Conservation (phyloP, 2,888 invertebrate species). For the Ennomos quercinarius region DNA sequence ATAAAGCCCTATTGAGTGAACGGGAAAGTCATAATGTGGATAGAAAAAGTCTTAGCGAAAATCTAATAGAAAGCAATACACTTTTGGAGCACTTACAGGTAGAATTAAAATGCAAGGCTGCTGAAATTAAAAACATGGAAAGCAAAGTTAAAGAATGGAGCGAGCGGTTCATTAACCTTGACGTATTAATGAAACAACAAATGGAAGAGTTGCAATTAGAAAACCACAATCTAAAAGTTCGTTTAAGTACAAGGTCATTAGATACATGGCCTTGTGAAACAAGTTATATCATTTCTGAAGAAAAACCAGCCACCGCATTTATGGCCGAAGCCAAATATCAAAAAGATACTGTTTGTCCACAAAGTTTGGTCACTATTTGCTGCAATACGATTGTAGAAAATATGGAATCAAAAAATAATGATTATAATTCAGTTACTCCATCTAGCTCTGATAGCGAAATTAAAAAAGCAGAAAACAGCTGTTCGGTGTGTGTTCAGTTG, state of each 20-base stretch:
- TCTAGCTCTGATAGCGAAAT: conserved; percentile 43
- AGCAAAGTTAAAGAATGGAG: conserved; percentile 57
- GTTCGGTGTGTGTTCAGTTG: conserved; percentile 49
- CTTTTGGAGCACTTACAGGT: conserved; percentile 53
- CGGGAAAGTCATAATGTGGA: conserved; percentile 19
- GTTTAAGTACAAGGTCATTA: conserved; percentile 28
- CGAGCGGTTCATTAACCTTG: conserved; percentile 54
- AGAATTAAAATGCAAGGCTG: conserved; percentile 58
- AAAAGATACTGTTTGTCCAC: conserved; percentile 53
- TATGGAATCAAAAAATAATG: conserved; percentile 54
- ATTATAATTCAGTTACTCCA: conserved; percentile 43
- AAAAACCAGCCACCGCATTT: not conserved
- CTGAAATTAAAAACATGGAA: conserved; percentile 59
- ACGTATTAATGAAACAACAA: conserved; percentile 56
- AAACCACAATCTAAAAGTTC: conserved; percentile 56
- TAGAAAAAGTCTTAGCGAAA: conserved; percentile 31
- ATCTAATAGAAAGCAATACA: conserved; percentile 51
- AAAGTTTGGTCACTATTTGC: conserved; percentile 68
- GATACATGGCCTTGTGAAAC: conserved; percentile 13
- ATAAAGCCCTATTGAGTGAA: conserved; percentile 37
- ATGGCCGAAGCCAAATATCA: conserved; percentile 23
- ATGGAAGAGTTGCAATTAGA: conserved; percentile 56
- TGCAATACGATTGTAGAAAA: conserved; percentile 63
- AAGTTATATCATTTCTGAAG: conserved; percentile 28
- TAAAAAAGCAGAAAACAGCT: conserved; percentile 38